Evolutionary conservation across 2,888 invertebrate genomes (phyloP).

Genomic region (Desoria tigrina): DNA sequence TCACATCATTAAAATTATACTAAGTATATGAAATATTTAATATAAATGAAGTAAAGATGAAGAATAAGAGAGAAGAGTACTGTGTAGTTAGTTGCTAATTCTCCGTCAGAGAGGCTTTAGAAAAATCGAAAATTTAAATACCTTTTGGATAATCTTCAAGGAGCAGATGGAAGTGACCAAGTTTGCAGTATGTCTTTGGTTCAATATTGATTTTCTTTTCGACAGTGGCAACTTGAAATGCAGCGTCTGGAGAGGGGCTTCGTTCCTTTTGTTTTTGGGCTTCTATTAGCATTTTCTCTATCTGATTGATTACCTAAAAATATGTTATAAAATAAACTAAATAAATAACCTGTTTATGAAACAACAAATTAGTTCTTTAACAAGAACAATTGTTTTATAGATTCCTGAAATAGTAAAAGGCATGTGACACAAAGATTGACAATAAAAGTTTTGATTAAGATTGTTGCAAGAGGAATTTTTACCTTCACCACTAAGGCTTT

Average conservation of each 20-base stretch:
- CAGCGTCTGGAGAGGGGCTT: neutral
- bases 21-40: conserved; percentile 15
- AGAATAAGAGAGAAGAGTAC: too few relatives aligned
- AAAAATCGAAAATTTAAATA: too few relatives aligned
- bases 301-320: conserved; percentile 72
- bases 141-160: conserved; percentile 94
- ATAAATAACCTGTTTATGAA: too few relatives aligned
- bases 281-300: conserved; percentile 82
- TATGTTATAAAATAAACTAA: conserved; percentile 29
- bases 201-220: conserved; percentile 62
- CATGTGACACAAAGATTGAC: conserved; percentile 1
- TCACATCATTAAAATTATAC: conserved; percentile 44
- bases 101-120: too few relatives aligned
- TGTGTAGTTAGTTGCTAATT: too few relatives aligned
- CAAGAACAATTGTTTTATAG: too few relatives aligned
- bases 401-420: neutral
- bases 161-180: conserved; percentile 92
- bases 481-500: conserved; percentile 77
- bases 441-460: conserved; percentile 2
- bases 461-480: too few relatives aligned
- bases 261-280: conserved; percentile 66
- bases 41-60: conserved; percentile 6
- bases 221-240: conserved; percentile 32
- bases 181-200: conserved; percentile 87
- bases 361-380: too few relatives aligned